A percentile compares a stretch with the other conserved stretches of the same genome.
Conservation (phyloP, 1,140 invertebrate genomes). For the Bombus soroeensis region DNA sequence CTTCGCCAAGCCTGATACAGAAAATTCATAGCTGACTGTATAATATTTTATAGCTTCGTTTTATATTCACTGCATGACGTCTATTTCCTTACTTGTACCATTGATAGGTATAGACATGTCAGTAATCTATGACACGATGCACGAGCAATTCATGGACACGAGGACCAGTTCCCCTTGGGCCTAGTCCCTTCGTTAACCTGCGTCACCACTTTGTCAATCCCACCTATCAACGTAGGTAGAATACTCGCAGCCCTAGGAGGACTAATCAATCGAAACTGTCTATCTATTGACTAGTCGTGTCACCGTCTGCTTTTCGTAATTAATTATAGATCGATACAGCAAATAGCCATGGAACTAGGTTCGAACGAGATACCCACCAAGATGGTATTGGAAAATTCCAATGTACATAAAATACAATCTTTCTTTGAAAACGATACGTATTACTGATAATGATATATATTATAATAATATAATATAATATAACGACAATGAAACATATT, state of each 20-base stretch:
- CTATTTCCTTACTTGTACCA: not conserved
- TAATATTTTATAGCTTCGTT: too few species aligned
- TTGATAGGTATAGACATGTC: not conserved
- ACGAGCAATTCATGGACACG: not conserved
- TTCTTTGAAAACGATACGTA: not conserved
- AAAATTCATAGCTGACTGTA: too few species aligned
- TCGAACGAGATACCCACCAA: not conserved
- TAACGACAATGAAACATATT: too few species aligned
- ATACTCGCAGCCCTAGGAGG: too few species aligned
- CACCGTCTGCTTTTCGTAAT: constrained; percentile 1
- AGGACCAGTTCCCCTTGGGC: not conserved
- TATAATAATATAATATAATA: too few species aligned
- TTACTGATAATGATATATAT: too few species aligned
- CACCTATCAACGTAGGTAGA: not conserved
- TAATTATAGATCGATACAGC: not conserved
- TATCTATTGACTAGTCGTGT: not conserved
- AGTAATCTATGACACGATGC: not conserved
- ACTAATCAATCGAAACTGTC: constrained; percentile 1
- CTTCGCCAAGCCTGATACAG: too few species aligned
- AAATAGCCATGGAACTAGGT: not conserved
- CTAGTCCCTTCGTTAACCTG: not conserved
- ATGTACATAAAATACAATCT: not conserved
- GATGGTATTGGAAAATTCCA: not conserved
- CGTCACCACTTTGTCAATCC: constrained; percentile 1
- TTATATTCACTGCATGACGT: too few species aligned